phyloP scores from a whole-genome alignment of 1,140 invertebrate species.

The Drosophila gunungcola region DNA sequence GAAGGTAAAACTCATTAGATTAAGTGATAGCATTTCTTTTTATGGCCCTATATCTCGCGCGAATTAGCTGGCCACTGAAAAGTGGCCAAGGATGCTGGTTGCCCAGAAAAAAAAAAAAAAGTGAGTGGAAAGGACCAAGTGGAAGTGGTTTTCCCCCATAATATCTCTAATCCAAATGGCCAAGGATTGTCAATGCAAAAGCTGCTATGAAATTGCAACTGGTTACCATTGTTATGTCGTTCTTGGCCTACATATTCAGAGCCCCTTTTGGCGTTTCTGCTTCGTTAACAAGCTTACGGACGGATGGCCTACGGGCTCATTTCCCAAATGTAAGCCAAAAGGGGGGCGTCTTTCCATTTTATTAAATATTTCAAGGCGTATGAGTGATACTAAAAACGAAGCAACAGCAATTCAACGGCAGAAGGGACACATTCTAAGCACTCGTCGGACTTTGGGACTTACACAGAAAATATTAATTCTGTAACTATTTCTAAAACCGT shows the following conservation, averaged over 20 bases:
- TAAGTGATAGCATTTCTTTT: constrained; percentile 42
- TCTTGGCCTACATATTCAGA: constrained; percentile 15
- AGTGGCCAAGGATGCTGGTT: constrained; percentile 18
- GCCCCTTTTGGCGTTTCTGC: constrained; percentile 1
- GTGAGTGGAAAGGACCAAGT: not conserved
- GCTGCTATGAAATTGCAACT: constrained; percentile 10
- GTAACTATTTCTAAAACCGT: too few species aligned
- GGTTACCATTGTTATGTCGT: constrained; percentile 25
- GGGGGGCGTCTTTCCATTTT: constrained; percentile 52
- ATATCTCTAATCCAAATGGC: constrained; percentile 12
- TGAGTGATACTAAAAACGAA: constrained; percentile 54
- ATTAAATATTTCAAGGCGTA: constrained; percentile 64
- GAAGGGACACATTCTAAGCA: constrained; percentile 14
- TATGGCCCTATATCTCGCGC: constrained; percentile 17
- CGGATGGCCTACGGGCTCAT: constrained; percentile 24
- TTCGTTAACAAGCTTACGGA: constrained; percentile 59
- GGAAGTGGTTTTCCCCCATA: not conserved
- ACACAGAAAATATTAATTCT: not conserved
- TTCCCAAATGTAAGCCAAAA: constrained; percentile 20
- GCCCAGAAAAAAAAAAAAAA: not conserved
- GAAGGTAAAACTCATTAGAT: constrained; percentile 49
- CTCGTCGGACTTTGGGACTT: not conserved
- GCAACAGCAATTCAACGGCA: constrained; percentile 22
- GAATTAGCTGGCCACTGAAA: constrained; percentile 18
- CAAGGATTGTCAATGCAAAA: constrained; percentile 28